Evolutionary conservation across 2,888 invertebrate genomes (phyloP).

Genomic region (Norana najaformis): DNA sequence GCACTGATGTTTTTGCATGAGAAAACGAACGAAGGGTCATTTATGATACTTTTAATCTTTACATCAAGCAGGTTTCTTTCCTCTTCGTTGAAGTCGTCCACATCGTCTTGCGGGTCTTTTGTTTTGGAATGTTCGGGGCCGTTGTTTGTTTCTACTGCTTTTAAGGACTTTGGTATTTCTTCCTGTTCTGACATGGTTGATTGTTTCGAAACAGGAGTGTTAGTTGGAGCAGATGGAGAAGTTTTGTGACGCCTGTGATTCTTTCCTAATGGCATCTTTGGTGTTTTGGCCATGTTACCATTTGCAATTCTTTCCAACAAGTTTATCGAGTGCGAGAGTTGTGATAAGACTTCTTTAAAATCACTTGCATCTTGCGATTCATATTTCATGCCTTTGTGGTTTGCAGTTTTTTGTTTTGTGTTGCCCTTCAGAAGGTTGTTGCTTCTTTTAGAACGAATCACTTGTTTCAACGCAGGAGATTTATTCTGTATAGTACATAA

Average conservation of each 20-base stretch:
- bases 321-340: slow-evolving; percentile 7
- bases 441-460: slow-evolving; percentile 19
- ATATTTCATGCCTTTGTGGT: not conserved
- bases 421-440: not conserved
- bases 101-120: not conserved
- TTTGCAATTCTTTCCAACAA: not conserved
- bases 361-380: not conserved
- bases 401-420: not conserved
- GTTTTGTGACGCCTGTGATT: not conserved
- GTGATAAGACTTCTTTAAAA: not conserved
- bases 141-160: not conserved
- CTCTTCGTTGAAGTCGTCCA: not conserved
- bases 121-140: not conserved
- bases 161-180: not conserved
- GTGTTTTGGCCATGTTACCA: not conserved
- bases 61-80: not conserved
- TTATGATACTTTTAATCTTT: not conserved
- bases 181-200: not conserved
- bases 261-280: not conserved
- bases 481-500: not conserved
- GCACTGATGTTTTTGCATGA: not conserved
- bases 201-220: not conserved
- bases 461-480: not conserved
- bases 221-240: not conserved
- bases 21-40: slow-evolving; percentile 8